These are phyloP conservation scores for Lithobates sylvaticus DNA, from an alignment of 2,797 vertebrate species.

Conservation along the genomic window DNA sequence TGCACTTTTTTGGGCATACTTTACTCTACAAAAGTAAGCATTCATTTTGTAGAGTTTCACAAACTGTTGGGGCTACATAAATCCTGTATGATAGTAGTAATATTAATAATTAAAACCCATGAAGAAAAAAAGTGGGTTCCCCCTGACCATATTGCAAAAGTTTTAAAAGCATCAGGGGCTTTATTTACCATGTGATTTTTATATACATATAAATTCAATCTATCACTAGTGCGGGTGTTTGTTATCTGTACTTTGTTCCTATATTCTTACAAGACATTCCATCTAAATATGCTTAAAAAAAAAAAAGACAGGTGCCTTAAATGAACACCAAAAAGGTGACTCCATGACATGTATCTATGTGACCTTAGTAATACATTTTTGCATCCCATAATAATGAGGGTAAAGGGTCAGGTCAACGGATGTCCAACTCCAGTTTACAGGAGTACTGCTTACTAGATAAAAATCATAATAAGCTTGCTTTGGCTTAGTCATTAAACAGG, in stretches of 20 bases:
- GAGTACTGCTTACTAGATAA: not conserved
- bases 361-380: constrained; percentile 24
- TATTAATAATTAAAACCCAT: too few relatives aligned
- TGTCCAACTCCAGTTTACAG: constrained; percentile 20
- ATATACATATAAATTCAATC: not conserved
- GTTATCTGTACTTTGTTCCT: not conserved
- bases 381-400: constrained; percentile 1
- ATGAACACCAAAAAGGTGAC: not conserved
- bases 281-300: not conserved
- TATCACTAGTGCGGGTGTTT: not conserved
- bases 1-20: too few relatives aligned
- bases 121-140: too few relatives aligned
- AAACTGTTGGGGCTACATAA: too few relatives aligned
- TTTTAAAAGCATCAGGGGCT: too few relatives aligned
- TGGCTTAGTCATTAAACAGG: not conserved
- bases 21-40: too few relatives aligned
- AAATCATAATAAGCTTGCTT: not conserved
- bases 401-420: constrained; percentile 36
- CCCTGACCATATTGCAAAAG: too few relatives aligned
- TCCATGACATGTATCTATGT: constrained; percentile 5
- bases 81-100: too few relatives aligned
- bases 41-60: too few relatives aligned
- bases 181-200: too few relatives aligned
- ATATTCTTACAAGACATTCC: not conserved
- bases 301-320: not conserved